These are phyloP conservation scores for Bruchidius siliquastri DNA, from an alignment of 2,888 invertebrate genomes.

Conservation along the genomic window DNA sequence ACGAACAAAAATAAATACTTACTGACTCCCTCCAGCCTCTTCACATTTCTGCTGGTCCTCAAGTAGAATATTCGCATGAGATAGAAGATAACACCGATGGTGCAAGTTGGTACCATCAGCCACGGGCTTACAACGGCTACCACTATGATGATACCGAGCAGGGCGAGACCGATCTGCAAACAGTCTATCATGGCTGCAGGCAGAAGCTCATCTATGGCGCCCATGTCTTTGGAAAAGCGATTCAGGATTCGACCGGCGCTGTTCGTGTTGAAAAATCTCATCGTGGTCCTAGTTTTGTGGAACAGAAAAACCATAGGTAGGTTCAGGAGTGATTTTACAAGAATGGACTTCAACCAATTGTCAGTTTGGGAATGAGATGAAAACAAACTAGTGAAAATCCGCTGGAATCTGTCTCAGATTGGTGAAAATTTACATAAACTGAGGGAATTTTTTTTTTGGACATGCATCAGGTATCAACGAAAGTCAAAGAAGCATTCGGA, in stretches of 20 bases:
- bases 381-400: too few relatives aligned
- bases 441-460: too few relatives aligned
- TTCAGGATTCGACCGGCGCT: conserved; percentile 60
- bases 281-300: conserved; percentile 48
- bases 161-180: conserved; percentile 53
- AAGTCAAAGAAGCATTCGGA: too few relatives aligned
- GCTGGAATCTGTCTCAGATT: too few relatives aligned
- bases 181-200: conserved; percentile 52
- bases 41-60: conserved; percentile 69
- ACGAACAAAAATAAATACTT: conserved; percentile 43
- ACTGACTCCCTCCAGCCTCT: conserved; percentile 68
- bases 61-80: conserved; percentile 65
- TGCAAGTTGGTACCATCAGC: conserved; percentile 60
- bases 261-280: conserved; percentile 66
- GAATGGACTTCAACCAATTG: too few relatives aligned
- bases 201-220: conserved; percentile 52
- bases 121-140: conserved; percentile 67
- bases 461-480: too few relatives aligned
- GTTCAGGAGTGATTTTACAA: too few relatives aligned
- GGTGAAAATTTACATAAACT: too few relatives aligned
- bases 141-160: conserved; percentile 69
- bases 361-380: too few relatives aligned
- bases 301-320: too few relatives aligned
- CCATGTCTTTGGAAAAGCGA: conserved; percentile 68
- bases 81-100: conserved; percentile 61